These are phyloP conservation scores for Dendroctonus ponderosae DNA, from an alignment of 1,140 invertebrate species.

Conservation along the genomic window DNA sequence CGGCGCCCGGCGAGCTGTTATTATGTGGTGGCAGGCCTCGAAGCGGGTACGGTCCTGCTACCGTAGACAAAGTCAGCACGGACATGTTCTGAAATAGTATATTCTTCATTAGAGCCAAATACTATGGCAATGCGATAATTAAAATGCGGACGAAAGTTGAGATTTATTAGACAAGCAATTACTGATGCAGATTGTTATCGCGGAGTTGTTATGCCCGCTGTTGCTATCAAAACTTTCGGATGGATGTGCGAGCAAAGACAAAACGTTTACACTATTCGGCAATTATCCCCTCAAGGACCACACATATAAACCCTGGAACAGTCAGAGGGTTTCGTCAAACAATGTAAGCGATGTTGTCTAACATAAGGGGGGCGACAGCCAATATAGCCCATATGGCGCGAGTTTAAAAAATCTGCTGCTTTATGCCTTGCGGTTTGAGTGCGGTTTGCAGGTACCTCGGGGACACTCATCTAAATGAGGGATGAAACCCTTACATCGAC, in stretches of 20 bases:
- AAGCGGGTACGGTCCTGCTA: conserved; percentile 36
- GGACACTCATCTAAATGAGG: conserved; percentile 9
- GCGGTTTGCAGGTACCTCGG: conserved; percentile 2
- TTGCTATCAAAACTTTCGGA: too few relatives aligned
- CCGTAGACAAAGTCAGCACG: conserved; percentile 15
- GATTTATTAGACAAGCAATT: conserved; percentile 16
- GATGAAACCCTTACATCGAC: background rate
- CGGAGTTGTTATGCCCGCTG: background rate
- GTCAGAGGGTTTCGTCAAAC: conserved; percentile 2
- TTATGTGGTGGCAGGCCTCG: conserved; percentile 39
- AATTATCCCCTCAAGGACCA: conserved; percentile 2
- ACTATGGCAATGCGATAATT: conserved; percentile 5
- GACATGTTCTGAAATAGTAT: conserved; percentile 4
- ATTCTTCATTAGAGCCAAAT: conserved; percentile 20
- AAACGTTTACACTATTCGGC: conserved; percentile 1
- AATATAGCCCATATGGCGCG: conserved; percentile 1
- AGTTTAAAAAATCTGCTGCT: background rate
- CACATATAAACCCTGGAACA: too few relatives aligned
- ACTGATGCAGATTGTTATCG: conserved; percentile 11
- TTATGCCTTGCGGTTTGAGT: background rate
- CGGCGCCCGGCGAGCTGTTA: conserved; percentile 32
- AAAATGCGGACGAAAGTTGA: conserved; percentile 14
- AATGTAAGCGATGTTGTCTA: conserved; percentile 7
- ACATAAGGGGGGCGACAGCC: background rate
- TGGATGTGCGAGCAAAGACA: background rate